These are phyloP conservation scores for Protonibea diacanthus DNA, from an alignment of 2,797 vertebrate genomes.

Conservation along the genomic window DNA sequence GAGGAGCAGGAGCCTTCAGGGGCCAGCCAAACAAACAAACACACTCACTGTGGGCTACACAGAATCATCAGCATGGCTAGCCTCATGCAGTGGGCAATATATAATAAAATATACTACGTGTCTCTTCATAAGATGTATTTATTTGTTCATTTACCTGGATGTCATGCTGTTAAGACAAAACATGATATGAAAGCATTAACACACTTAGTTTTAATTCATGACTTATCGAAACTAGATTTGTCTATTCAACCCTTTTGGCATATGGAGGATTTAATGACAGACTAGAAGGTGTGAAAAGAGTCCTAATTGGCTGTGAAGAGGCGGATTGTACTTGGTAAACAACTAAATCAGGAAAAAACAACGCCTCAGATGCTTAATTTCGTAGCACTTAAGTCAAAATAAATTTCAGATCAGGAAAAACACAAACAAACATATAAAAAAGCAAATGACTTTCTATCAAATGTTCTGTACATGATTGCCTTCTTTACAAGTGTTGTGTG, in stretches of 20 bases:
- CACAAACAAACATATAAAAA: not conserved
- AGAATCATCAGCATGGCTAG: constrained; percentile 44
- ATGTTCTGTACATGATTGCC: not conserved
- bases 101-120: constrained; percentile 20
- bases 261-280: not conserved
- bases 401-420: too few species aligned
- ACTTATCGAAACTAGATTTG: not conserved
- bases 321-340: not conserved
- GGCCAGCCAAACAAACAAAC: constrained; percentile 47
- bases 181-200: constrained; percentile 61
- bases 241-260: not conserved
- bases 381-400: not conserved
- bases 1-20: constrained; percentile 47
- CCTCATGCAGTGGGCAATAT: constrained; percentile 83
- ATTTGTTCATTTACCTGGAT: constrained; percentile 90
- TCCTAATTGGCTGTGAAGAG: not conserved
- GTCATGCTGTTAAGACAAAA: constrained; percentile 88
- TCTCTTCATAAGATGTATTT: constrained; percentile 16
- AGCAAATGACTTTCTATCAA: not conserved
- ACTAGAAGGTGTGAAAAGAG: not conserved
- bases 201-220: constrained; percentile 18
- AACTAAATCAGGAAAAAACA: not conserved
- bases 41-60: constrained; percentile 32
- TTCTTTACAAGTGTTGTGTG: not conserved
- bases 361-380: not conserved